These are phyloP conservation scores for Nyctibius bracteatus DNA, from an alignment of 2,113 vertebrate genomes.

Conservation along the genomic window DNA sequence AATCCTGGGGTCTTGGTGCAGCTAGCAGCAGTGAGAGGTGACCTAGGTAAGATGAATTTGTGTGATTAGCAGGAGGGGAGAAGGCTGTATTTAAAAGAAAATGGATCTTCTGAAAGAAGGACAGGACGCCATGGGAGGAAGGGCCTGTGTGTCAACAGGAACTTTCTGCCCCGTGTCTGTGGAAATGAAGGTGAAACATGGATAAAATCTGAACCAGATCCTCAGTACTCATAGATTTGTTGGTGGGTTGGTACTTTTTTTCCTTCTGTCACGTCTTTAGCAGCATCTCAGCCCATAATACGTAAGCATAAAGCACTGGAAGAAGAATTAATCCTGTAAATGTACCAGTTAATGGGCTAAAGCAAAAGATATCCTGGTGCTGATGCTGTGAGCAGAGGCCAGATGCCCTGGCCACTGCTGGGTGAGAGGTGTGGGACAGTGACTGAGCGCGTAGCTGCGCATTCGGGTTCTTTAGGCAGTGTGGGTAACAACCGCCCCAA, in stretches of 20 bases:
- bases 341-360: too few species aligned
- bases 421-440: not conserved
- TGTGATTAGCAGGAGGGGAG: not conserved
- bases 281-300: not conserved
- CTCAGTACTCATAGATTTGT: not conserved
- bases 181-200: not conserved
- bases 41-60: not conserved
- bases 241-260: not conserved
- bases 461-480: not conserved
- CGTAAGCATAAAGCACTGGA: not conserved
- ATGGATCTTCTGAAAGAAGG: not conserved
- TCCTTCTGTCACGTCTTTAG: not conserved
- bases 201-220: not conserved
- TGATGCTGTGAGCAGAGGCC: not conserved
- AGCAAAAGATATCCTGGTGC: not conserved
- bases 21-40: not conserved
- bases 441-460: too few species aligned
- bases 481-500: not conserved
- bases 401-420: not conserved
- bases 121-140: not conserved
- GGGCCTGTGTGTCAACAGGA: not conserved
- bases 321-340: not conserved
- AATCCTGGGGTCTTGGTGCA: not conserved
- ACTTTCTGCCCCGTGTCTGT: not conserved
- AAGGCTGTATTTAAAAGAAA: not conserved